Evolutionary conservation across 2,888 invertebrate genomes (phyloP), one percentile per base, ranked within the genome.

Genomic region (Nomada fabriciana): DNA sequence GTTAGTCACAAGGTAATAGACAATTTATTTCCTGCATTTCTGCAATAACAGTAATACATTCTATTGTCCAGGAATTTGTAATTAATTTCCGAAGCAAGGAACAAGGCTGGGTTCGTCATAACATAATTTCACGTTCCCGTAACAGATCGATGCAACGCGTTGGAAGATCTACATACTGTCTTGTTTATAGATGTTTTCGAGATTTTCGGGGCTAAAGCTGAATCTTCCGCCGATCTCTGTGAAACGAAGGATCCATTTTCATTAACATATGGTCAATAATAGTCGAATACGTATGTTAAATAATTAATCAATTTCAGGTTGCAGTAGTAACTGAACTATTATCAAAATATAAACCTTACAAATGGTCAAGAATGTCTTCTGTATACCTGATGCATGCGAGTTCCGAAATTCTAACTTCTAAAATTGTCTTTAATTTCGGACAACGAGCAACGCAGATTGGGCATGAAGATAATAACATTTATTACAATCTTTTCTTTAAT

Each of bases 71-170:
- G 47, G 11, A 13, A 47, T 15, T 47, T 0, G 9, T 1, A 3
- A 57, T 68, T 43, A 80, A 11, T 42, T 57, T 57, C 53, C 53
- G 42, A 80, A 72, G 25, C 80, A 80, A 11, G 80, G 80, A 10
- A 80, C 11, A 11, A 67, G 0, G 10, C 55, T 52, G 4, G 80
- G 80, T 52, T 80, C 42, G 0, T 80, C 67, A 15, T 52, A 42
- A 15, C 80, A 80, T 7, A 80, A 5, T 47, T 67, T 80, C 18
- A 11, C 50, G 13, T 80, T 57, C 2, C n/a, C 13, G 13, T 80
- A 80, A 15, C 80, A 80, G 60, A 29, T 72, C 23, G 13, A 18
- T 1, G 80, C 80, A 1, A 80, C 50, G 13, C 42, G 42, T 15
- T 57, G 42, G 18, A 80, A 71, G 9, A 80, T 63, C 3, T 53